A percentile compares a stretch with the other conserved stretches of the same genome.
These are phyloP conservation scores for Anomalospiza imberbis DNA, from an alignment of 2,797 vertebrate genomes.

Conservation along the genomic window DNA sequence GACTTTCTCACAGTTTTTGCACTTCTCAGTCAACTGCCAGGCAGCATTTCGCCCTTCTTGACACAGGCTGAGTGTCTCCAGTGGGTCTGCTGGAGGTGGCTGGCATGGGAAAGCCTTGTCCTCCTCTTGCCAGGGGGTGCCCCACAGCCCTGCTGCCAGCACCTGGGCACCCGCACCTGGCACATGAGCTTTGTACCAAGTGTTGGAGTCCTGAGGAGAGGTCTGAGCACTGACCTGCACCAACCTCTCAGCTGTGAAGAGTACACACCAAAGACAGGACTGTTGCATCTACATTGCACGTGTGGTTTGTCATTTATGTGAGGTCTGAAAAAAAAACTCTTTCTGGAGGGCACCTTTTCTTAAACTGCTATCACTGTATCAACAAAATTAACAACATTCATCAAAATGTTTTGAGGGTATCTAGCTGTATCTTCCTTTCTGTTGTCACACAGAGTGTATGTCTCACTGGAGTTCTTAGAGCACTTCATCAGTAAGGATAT, in stretches of 20 bases:
- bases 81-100: not conserved
- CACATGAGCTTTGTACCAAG: not conserved
- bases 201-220: not conserved
- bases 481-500: not conserved
- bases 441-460: not conserved
- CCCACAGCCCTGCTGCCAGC: not conserved
- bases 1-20: not conserved
- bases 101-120: not conserved
- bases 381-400: not conserved
- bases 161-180: not conserved
- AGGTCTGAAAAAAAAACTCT: not conserved
- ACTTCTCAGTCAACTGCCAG: not conserved
- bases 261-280: not conserved
- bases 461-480: not conserved
- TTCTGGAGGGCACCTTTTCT: not conserved
- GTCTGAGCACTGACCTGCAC: not conserved
- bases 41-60: not conserved
- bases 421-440: not conserved
- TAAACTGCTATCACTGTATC: not conserved
- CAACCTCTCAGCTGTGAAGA: not conserved
- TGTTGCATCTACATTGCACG: fast-evolving
- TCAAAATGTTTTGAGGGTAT: not conserved
- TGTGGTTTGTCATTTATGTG: not conserved
- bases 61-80: not conserved
- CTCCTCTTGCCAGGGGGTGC: not conserved